Evolutionary conservation across 1,140 invertebrate species (phyloP), one percentile per base, ranked within the genome.

Genomic region (Metaphire vulgaris): DNA sequence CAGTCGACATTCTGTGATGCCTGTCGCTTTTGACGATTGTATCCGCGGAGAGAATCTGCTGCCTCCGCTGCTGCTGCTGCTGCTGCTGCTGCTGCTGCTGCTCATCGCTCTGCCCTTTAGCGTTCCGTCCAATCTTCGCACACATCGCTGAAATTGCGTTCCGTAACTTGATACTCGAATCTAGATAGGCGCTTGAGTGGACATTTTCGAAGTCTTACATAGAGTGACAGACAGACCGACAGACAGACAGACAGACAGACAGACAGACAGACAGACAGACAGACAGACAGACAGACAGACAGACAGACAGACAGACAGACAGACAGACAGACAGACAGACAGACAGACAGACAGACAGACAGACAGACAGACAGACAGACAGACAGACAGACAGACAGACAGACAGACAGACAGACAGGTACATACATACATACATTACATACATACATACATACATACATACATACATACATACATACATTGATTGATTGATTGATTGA

Each of bases 401-500:
- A 71, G 30, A 71, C 26, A 69, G 67, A 69, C 6, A 69, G 67
- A 69, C 6, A 69, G 67, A 71, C 28, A 28, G 69, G 32, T 26
- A 71, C 29, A 71, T 21, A 71, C 29, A 32, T 31, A 71, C 26
- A 32, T 28, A 30, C 69, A n/a, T 69, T 6, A 69, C 30, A 14
- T 6, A 69, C 30, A 14, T 6, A 69, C 30, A 14, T 6, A 69
- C 30, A 14, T 6, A 28, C n/a, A 69, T 72, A 31, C 15, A 33
- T 31, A 2, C 2, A 72, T 33, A 31, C 15, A 72, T 72, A 31
- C 15, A 31, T 72, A 6, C 2, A 29, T 72, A 0, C 1, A 41
- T 41, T 41, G 71, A 34, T 72, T 31, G 70, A 72, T 72, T 33
- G 70, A 72, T 72, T 31, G 70, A 72, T 72, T 30, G 29, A 72